phyloP scores from a whole-genome alignment of 2,113 vertebrate genomes.

The Oceanodroma tethys region DNA sequence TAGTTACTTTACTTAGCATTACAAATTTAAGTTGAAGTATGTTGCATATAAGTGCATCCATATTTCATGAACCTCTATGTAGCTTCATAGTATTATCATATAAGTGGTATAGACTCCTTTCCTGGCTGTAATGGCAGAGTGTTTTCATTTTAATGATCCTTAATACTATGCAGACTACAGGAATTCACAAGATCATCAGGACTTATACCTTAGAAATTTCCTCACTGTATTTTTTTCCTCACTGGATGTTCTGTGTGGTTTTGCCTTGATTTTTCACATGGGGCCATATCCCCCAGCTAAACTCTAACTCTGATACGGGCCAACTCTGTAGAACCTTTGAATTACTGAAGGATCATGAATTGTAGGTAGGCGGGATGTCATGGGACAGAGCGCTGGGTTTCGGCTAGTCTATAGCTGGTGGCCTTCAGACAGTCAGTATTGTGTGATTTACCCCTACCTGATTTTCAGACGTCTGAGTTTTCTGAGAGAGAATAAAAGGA shows the following conservation, averaged over 20 bases:
- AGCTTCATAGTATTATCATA: conserved; percentile 53
- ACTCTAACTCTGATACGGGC: accelerated
- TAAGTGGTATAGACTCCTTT: conserved; percentile 51
- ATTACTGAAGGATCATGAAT: neutral
- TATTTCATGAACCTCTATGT: conserved; percentile 59
- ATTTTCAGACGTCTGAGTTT: neutral
- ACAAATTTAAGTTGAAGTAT: conserved; percentile 54
- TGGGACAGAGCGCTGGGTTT: neutral
- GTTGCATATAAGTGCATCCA: conserved; percentile 44
- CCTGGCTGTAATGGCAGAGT: conserved; percentile 16
- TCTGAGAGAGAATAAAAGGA: neutral
- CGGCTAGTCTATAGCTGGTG: neutral
- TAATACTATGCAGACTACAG: conserved; percentile 33
- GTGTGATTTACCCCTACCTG: neutral
- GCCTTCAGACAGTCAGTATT: neutral
- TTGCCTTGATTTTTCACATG: neutral
- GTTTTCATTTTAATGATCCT: conserved; percentile 63
- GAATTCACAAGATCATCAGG: neutral
- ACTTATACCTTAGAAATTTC: neutral
- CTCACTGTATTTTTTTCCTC: neutral
- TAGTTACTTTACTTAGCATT: conserved; percentile 64
- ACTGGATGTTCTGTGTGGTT: neutral
- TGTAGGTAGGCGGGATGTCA: too few relatives aligned
- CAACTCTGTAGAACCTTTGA: neutral
- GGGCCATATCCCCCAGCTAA: neutral